phyloP scores from a whole-genome alignment of 2,797 vertebrate species.

The Choloepus didactylus region DNA sequence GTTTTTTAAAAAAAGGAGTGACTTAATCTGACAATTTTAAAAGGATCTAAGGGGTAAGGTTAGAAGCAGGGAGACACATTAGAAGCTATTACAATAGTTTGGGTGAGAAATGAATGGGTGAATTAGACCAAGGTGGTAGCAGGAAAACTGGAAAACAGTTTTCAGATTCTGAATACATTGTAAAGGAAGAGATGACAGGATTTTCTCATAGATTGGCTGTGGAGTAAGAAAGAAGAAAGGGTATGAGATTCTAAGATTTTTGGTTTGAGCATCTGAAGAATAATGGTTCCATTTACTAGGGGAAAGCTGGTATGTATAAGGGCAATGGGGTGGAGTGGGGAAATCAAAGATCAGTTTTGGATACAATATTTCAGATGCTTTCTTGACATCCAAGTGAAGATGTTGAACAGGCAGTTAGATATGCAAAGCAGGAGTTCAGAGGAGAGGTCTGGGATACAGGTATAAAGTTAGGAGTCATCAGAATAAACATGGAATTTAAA shows the following conservation, averaged over 20 bases:
- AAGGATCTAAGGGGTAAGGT: neutral
- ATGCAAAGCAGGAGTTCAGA: neutral
- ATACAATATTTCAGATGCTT: neutral
- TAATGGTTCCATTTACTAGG: neutral
- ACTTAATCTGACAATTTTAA: neutral
- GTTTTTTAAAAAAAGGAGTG: constrained; percentile 28
- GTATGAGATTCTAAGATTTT: neutral
- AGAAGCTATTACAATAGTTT: neutral
- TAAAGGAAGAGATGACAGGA: neutral
- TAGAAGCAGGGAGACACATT: neutral
- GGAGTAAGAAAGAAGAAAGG: neutral
- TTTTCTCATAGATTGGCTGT: neutral
- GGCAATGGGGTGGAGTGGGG: neutral
- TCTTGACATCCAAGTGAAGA: neutral
- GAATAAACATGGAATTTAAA: constrained; percentile 8
- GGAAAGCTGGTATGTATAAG: neutral
- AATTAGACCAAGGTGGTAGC: neutral
- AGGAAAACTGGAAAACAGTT: neutral
- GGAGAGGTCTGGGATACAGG: neutral
- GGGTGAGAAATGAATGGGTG: neutral
- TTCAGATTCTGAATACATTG: neutral
- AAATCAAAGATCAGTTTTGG: constrained; percentile 12
- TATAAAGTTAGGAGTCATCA: neutral
- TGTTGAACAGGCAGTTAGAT: neutral
- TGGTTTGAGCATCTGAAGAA: neutral